Conservation (phyloP, 2,113 vertebrate genomes). For the Capricornis sumatraensis region DNA sequence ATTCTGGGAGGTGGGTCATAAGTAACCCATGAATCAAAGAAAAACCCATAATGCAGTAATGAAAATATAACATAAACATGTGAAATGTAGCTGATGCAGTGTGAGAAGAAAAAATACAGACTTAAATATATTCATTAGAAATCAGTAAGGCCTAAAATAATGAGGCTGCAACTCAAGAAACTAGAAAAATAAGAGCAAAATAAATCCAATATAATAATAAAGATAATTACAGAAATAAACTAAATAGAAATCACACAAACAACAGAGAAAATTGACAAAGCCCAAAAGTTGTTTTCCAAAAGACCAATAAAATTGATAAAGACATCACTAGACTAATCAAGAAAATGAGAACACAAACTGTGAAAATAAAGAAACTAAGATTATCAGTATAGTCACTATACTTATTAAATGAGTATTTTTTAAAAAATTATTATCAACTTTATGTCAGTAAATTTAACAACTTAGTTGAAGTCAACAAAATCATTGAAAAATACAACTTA, state of each 20-base stretch:
- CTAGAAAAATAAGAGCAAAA: background rate
- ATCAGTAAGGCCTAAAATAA: background rate
- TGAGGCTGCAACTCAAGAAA: background rate
- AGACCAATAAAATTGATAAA: background rate
- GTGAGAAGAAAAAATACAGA: background rate
- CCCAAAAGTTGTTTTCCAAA: background rate
- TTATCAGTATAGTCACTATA: background rate
- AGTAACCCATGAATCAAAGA: background rate
- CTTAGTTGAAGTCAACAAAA: background rate
- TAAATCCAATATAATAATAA: background rate
- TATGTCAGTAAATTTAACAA: background rate
- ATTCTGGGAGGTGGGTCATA: background rate
- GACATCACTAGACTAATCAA: background rate
- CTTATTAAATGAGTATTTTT: background rate
- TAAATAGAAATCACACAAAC: background rate
- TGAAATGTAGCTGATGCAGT: background rate
- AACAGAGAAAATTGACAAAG: background rate
- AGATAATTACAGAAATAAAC: background rate
- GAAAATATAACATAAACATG: background rate
- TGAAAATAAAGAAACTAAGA: background rate
- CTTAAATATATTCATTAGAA: background rate
- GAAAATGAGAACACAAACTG: background rate
- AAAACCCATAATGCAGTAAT: background rate
- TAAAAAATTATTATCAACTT: background rate
- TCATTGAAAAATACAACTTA: background rate